Conservation (phyloP, 2,797 vertebrate species). For the Clarias pachynema region DNA sequence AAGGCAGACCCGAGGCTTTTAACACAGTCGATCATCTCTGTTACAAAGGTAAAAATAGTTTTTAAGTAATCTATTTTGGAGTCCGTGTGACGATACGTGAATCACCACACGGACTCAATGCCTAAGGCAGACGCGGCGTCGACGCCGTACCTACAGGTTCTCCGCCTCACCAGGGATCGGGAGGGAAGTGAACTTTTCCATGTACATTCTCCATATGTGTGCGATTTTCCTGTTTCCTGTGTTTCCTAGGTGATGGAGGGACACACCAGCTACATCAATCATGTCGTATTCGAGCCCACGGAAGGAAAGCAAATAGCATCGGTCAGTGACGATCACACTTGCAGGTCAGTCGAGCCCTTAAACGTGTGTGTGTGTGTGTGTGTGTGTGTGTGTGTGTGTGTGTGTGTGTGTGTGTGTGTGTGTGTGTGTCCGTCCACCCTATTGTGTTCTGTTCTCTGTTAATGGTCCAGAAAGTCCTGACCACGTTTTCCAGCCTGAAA, state of each 20-base stretch:
- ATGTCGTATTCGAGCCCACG: conserved; percentile 90
- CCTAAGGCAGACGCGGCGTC: not conserved
- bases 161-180: not conserved
- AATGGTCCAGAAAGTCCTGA: conserved; percentile 81
- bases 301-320: conserved; percentile 94
- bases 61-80: too few relatives aligned
- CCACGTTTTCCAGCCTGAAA: conserved; percentile 76
- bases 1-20: too few relatives aligned
- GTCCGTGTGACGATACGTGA: too few relatives aligned
- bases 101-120: not conserved
- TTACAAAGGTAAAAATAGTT: too few relatives aligned
- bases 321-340: conserved; percentile 97
- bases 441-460: conserved; percentile 74
- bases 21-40: too few relatives aligned
- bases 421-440: conserved; percentile 34
- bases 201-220: conserved; percentile 40
- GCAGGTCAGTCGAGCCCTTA: conserved; percentile 79
- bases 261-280: conserved; percentile 93
- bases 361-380: conserved; percentile 34
- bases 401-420: conserved; percentile 36
- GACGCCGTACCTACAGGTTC: not conserved
- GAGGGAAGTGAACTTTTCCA: conserved; percentile 15
- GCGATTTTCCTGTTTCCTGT: conserved; percentile 49
- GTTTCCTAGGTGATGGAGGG: conserved; percentile 84
- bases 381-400: conserved; percentile 36